Base-by-base conservation (phyloP, 2,797 vertebrate genomes). In the Bradypodion pumilum region DNA sequence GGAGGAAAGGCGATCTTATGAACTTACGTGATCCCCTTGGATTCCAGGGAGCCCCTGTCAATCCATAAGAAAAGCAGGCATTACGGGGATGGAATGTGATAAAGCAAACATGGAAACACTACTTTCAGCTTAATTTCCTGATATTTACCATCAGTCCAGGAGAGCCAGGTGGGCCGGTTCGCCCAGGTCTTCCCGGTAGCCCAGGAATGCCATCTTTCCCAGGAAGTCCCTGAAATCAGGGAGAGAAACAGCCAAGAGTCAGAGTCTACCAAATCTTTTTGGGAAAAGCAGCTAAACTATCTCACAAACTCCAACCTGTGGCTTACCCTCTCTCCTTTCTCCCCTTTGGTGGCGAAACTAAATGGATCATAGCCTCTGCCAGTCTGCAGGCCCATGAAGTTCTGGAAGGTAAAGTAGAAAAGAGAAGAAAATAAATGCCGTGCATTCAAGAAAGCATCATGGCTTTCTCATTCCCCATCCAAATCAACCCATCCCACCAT, bases 181-280 rank as follows among this genome's bases (percentile, higher is more conserved):
- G 93, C 19, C 98, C 98, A 0, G 97, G 97, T 87, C 97, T 95
- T 49, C 98, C 98, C 0, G 98, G 98, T 88, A 98, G 95, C 82
- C 98, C 97, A 0, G 97, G 98, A 89, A 98, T 85, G 44, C 97
- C 98, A 1, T 98, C 97, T 92, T 96, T 97, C 89, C 97, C 97
- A 76, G 97, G 90, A 63, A 96, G 89, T 77, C 98, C 98, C 98
- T 98, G n/a, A 90, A 89, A 91, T 19, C 37, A 29, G 15, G 8
- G 2, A 80, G 0, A 42, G 19, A 79, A 79, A 80, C 2, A 37
- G 12, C 0, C n/a, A 46, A 56, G 60, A 3, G 80, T 65, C 0
- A 0, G 7, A 23, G 25, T 52, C 1, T 23, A 23, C 37, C n/a
- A 25, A 68, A 32, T 1, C 8, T n/a, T 3, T 1, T 2, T 62